Conservation (phyloP, 2,888 invertebrate genomes). For the Octodonta nipae region DNA sequence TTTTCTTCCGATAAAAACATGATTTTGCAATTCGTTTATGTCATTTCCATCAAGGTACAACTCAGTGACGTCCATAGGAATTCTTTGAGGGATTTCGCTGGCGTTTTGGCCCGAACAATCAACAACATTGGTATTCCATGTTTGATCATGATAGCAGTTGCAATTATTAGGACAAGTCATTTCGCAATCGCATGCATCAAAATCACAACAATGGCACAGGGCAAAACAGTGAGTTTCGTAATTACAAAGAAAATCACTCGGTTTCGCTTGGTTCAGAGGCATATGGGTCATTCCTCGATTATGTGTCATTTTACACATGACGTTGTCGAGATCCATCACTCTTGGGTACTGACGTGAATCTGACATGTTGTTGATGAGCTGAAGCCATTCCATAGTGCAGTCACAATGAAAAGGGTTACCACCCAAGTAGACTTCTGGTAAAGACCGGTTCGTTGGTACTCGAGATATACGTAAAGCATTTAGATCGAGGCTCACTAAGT, state of each 20-base stretch:
- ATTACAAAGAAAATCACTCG: constrained; percentile 79
- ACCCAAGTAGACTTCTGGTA: constrained; percentile 81
- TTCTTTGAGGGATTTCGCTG: constrained; percentile 64
- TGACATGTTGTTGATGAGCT: constrained; percentile 75
- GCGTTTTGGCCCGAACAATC: constrained; percentile 75
- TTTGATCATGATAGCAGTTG: constrained; percentile 86
- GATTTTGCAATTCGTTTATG: constrained; percentile 68
- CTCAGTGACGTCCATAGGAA: constrained; percentile 91
- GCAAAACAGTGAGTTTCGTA: constrained; percentile 90
- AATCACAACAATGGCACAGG: constrained; percentile 89
- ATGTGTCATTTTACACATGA: constrained; percentile 77
- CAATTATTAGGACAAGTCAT: constrained; percentile 91
- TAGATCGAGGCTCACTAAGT: constrained; percentile 67
- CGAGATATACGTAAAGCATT: constrained; percentile 67
- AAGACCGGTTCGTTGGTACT: constrained; percentile 54
- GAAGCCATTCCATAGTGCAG: constrained; percentile 91
- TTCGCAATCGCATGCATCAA: constrained; percentile 91
- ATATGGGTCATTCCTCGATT: constrained; percentile 68
- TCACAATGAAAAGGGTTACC: constrained; percentile 91
- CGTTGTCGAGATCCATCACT: constrained; percentile 77
- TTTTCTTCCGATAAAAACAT: constrained; percentile 80
- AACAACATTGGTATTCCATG: constrained; percentile 85
- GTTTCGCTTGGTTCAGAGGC: constrained; percentile 60
- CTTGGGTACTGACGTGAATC: constrained; percentile 70
- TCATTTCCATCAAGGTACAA: constrained; percentile 85